Base-by-base conservation (phyloP, 30 jellyfish, hydroid and myxozoan genomes). In the Nemopilema nomurai region DNA sequence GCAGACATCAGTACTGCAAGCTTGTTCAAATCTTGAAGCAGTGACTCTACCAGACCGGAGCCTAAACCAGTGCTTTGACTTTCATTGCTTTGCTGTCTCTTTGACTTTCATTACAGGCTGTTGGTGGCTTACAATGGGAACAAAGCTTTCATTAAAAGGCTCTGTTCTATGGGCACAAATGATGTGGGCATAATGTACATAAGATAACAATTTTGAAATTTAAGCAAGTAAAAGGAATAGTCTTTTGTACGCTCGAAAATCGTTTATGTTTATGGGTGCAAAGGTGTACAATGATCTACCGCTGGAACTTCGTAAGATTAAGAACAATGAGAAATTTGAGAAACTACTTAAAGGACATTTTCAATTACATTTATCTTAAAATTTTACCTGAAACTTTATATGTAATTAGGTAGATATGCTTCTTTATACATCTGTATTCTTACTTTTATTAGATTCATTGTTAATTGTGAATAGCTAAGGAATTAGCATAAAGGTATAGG, bases 241-340 rank as follows among this genome's bases (percentile, higher is more conserved):
- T n/a, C n/a, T n/a, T n/a, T n/a, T n/a, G 83, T 81, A 68, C 76
- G 83, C 83, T 66, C 22, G 90, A 69, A 81, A 69, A 81, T 49
- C 83, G 18, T 67, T 81, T 81, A 81, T 67, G 76, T 81, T 69
- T 49, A 81, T 81, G 82, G 90, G 83, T 69, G 90, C 82, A 49
- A 67, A 67, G 76, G 76, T 81, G 90, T 81, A 81, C 66, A 81
- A 41, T 68, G 90, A 81, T 29, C 90, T 69, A 81, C 90, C 90
- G 67, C 90, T 81, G 75, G 90, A 69, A 81, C 83, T 33, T 69
- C 82, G 82, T 81, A 69, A 81, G 26, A 49, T 69, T 41, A 64
- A 81, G 83, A 69, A 67, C 83, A 0, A 29, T 71, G 29, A 71
- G 64, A 65, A 71, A 71, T 71, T 71, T 30, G 81, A 71, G 65